phyloP scores from a whole-genome alignment of 2,888 invertebrate species.

The Neelides folsomi region DNA sequence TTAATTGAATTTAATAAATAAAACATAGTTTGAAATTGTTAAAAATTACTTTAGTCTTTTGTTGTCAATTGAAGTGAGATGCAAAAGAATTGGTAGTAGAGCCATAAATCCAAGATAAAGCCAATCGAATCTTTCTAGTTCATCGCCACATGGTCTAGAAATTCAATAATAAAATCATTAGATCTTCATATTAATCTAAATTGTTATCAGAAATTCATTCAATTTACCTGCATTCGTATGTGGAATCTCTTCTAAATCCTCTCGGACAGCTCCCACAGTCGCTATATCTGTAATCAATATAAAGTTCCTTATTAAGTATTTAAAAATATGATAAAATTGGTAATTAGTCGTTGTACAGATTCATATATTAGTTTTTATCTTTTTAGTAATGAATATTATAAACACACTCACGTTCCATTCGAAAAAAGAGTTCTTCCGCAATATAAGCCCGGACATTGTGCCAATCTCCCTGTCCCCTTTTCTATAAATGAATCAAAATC shows the following conservation, averaged over 20 bases:
- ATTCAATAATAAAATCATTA: too few relatives aligned
- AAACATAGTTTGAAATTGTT: background rate
- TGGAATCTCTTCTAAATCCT: constrained; percentile 56
- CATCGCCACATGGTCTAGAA: constrained; percentile 38
- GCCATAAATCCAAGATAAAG: constrained; percentile 89
- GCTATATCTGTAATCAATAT: constrained; percentile 45
- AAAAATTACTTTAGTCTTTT: constrained; percentile 15
- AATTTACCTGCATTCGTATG: constrained; percentile 50
- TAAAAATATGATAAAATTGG: constrained; percentile 1
- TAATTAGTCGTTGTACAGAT: too few relatives aligned
- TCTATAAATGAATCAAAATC: too few relatives aligned
- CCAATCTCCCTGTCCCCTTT: background rate
- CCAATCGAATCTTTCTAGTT: constrained; percentile 77
- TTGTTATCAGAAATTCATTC: constrained; percentile 12
- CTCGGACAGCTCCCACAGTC: constrained; percentile 76
- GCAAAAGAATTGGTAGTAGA: constrained; percentile 68
- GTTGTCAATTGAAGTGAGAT: constrained; percentile 80
- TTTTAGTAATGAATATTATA: too few relatives aligned
- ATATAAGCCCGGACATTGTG: constrained; percentile 62
- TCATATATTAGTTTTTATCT: too few relatives aligned
- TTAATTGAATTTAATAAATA: background rate
- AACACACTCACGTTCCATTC: constrained; percentile 42
- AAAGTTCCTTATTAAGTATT: constrained; percentile 1
- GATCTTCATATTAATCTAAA: too few relatives aligned
- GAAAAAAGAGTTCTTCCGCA: constrained; percentile 58